These are phyloP conservation scores for Agrochola lychnidis DNA, from an alignment of 2,888 invertebrate species.

Conservation along the genomic window DNA sequence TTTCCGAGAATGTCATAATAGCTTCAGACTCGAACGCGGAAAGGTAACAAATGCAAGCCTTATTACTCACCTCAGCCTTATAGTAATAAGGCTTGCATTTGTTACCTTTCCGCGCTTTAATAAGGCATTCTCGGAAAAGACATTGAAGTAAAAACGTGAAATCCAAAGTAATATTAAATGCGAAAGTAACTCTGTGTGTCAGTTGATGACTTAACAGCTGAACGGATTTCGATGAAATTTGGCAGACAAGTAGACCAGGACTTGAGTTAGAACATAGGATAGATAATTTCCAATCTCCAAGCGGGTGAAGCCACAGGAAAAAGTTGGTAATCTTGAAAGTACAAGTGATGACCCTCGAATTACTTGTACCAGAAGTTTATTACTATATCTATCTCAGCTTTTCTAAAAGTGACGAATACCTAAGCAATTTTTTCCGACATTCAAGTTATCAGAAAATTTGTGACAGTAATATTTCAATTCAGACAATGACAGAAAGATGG, in stretches of 20 bases:
- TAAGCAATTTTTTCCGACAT: neutral
- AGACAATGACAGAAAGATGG: too few relatives aligned
- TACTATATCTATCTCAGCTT: neutral
- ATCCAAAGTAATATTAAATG: neutral
- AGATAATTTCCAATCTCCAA: neutral
- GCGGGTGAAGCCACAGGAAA: neutral
- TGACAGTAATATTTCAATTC: neutral
- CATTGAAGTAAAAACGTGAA: neutral
- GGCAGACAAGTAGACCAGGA: neutral
- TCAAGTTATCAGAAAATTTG: neutral
- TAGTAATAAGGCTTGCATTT: neutral
- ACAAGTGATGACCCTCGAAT: neutral
- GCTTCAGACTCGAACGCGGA: too few relatives aligned
- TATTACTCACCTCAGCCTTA: too few relatives aligned
- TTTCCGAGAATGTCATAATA: too few relatives aligned
- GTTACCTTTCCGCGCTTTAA: too few relatives aligned
- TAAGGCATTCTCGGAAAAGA: neutral
- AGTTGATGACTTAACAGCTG: neutral
- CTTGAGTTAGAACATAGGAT: neutral
- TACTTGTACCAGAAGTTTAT: neutral
- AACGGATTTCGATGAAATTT: neutral
- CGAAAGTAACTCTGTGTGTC: neutral
- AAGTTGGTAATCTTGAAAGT: neutral
- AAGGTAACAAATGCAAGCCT: too few relatives aligned
- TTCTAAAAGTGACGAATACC: too few relatives aligned